Evolutionary conservation across 2,888 invertebrate species (phyloP).

Genomic region (Penaeus monodon): DNA sequence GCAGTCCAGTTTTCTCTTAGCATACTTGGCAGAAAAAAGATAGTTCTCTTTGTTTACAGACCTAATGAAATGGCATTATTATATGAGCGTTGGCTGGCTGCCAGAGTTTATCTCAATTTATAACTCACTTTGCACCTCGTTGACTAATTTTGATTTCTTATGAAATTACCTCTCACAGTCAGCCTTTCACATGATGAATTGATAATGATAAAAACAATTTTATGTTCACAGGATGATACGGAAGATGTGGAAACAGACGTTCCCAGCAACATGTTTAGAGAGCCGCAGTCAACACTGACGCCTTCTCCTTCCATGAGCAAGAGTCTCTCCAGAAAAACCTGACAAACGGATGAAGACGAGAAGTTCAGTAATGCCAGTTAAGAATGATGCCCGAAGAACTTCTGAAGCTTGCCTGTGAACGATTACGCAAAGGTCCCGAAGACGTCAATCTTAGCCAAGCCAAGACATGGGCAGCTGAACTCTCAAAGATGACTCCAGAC

Average conservation of each 20-base stretch:
- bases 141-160: constrained; percentile 6
- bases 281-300: constrained; percentile 10
- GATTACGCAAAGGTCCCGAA: constrained; percentile 19
- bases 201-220: too few relatives aligned
- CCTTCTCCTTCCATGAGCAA: constrained; percentile 12
- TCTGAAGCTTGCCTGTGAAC: constrained; percentile 16
- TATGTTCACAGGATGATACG: too few relatives aligned
- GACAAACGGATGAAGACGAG: constrained; percentile 12
- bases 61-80: constrained; percentile 16
- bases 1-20: constrained; percentile 9
- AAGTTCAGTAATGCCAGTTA: constrained; percentile 8
- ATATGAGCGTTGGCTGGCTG: constrained; percentile 14
- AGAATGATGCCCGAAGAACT: too few relatives aligned
- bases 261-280: constrained; percentile 9
- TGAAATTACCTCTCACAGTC: constrained; percentile 4
- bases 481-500: constrained; percentile 24
- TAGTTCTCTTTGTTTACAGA: constrained; percentile 13
- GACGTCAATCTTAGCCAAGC: constrained; percentile 32
- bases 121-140: constrained; percentile 14
- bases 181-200: neutral
- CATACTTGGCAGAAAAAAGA: constrained; percentile 9
- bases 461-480: constrained; percentile 35
- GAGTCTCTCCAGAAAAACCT: constrained; percentile 16
- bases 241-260: too few relatives aligned
- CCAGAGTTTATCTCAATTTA: constrained; percentile 12